Percentiles rank a stretch among this genome's conserved stretches.
Conservation (phyloP, 2,888 invertebrate genomes). For the Meiosimyza decipiens region DNA sequence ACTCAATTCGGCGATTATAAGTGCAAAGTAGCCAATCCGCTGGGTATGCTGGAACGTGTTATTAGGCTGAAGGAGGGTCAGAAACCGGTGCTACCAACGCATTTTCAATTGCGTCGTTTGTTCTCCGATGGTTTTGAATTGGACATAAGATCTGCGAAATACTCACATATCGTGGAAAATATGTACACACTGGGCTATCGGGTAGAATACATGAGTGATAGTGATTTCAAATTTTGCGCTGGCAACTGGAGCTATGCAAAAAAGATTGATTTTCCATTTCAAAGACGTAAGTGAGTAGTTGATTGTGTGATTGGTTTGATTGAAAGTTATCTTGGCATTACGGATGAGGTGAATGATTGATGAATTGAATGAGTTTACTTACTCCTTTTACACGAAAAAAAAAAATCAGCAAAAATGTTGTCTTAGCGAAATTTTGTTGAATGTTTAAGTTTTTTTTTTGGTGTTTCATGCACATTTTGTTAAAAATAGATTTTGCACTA, state of each 20-base stretch:
- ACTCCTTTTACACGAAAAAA: no score
- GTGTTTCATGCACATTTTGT: no score
- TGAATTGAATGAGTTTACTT: no score
- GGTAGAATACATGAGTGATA: conserved; percentile 63
- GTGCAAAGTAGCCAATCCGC: conserved; percentile 70
- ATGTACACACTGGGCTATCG: conserved; percentile 65
- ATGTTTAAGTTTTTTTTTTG: no score
- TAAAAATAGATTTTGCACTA: no score
- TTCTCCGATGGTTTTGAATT: conserved; percentile 65
- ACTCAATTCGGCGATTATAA: conserved; percentile 70
- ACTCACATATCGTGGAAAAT: conserved; percentile 57
- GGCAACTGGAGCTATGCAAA: conserved; percentile 66
- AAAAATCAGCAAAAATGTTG: no score
- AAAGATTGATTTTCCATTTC: conserved; percentile 61
- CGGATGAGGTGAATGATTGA: no score
- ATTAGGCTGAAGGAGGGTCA: conserved; percentile 69
- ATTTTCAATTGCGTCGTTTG: conserved; percentile 60
- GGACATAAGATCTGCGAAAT: conserved; percentile 62
- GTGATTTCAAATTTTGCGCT: conserved; percentile 60
- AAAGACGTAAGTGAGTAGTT: conserved; percentile 57
- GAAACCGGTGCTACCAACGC: conserved; percentile 69
- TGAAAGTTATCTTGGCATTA: no score
- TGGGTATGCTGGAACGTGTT: conserved; percentile 69
- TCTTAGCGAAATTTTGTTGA: no score
- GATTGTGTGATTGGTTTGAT: not conserved